These are phyloP conservation scores for Lasioglossum zephyrum DNA, from an alignment of 2,888 invertebrate genomes.

Conservation along the genomic window DNA sequence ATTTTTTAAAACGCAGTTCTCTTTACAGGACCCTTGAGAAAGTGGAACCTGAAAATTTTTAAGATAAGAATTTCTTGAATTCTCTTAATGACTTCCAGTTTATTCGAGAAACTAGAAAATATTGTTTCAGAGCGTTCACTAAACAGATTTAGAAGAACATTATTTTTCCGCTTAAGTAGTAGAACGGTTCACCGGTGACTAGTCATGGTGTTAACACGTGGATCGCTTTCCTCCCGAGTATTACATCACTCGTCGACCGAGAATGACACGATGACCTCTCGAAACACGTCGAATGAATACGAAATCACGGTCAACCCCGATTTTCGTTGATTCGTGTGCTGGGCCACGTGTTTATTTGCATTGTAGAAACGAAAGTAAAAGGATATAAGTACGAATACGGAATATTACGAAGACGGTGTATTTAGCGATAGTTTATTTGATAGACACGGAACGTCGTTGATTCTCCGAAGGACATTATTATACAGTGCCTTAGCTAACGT, in stretches of 20 bases:
- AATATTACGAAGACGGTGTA: background rate
- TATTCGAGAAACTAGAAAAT: background rate
- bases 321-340: background rate
- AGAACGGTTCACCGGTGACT: background rate
- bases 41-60: too few species aligned
- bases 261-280: background rate
- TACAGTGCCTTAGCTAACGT: background rate
- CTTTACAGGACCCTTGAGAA: too few species aligned
- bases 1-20: too few species aligned
- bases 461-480: conserved; percentile 4
- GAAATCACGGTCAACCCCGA: background rate
- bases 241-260: conserved; percentile 17
- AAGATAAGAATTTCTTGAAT: too few species aligned
- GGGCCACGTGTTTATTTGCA: background rate
- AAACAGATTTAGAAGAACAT: background rate
- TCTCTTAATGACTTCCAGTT: background rate
- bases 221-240: conserved; percentile 5
- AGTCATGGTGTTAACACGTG: conserved; percentile 3
- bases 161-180: background rate
- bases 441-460: background rate
- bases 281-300: conserved; percentile 26
- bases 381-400: background rate
- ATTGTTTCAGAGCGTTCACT: background rate
- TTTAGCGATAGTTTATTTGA: conserved; percentile 20
- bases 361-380: conserved; percentile 25